Conservation (phyloP, 2,797 vertebrate species). For the Heterohyrax brucei region DNA sequence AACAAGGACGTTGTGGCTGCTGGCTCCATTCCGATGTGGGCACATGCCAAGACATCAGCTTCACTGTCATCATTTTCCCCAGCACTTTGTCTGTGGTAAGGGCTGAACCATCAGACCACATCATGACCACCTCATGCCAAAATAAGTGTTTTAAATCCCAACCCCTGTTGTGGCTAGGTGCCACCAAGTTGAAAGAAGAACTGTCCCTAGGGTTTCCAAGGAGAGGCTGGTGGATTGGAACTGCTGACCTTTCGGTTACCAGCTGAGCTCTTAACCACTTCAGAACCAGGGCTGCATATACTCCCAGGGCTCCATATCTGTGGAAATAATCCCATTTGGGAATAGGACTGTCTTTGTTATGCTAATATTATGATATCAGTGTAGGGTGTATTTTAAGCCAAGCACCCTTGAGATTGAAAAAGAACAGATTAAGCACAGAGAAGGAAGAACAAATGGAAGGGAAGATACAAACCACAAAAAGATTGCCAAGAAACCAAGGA, state of each 20-base stretch:
- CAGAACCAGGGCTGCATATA: too few relatives aligned
- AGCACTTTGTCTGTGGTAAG: too few relatives aligned
- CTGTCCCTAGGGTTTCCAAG: too few relatives aligned
- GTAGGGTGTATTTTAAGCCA: background rate
- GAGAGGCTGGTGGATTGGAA: too few relatives aligned
- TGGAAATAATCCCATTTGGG: background rate
- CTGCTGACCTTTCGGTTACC: too few relatives aligned
- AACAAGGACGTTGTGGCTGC: rapidly evolving
- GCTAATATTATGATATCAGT: background rate
- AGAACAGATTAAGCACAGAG: background rate
- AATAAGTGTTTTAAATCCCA: background rate
- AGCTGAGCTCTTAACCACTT: too few relatives aligned
- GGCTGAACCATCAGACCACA: rapidly evolving
- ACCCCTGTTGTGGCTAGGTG: background rate
- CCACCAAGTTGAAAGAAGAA: too few relatives aligned
- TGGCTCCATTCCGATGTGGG: rapidly evolving
- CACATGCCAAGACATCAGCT: rapidly evolving
- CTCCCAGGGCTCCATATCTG: background rate
- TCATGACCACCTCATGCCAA: background rate
- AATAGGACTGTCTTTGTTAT: background rate
- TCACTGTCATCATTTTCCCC: background rate
- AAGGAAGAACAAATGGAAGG: background rate
- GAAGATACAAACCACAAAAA: background rate
- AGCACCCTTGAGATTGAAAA: background rate
- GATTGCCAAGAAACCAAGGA: background rate